Conservation (phyloP, 2,113 vertebrate species). For the Bolborhynchus lineola region DNA sequence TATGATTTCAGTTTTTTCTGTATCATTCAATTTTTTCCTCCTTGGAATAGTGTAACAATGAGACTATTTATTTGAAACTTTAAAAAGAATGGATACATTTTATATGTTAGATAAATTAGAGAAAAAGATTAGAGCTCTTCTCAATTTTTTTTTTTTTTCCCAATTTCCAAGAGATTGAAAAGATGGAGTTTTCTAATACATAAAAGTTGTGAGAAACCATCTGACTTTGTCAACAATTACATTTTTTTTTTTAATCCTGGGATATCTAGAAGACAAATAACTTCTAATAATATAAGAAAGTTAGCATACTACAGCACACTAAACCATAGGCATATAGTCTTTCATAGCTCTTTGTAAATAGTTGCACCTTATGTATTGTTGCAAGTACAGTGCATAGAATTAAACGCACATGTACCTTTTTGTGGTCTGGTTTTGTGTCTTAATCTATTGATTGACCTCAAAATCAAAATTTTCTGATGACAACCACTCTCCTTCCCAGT, state of each 20-base stretch:
- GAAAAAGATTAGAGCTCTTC: slow-evolving; percentile 6
- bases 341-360: background rate
- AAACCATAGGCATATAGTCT: background rate
- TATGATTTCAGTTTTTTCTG: background rate
- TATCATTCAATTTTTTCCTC: background rate
- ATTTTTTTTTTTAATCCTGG: background rate
- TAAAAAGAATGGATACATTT: slow-evolving; percentile 34
- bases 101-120: slow-evolving; percentile 15
- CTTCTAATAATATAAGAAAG: background rate
- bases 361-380: background rate
- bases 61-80: slow-evolving; percentile 16
- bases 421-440: background rate
- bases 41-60: background rate
- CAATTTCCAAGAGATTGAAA: background rate
- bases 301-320: background rate
- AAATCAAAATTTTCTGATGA: background rate
- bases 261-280: background rate
- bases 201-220: background rate
- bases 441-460: background rate
- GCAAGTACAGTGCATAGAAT: background rate
- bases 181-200: background rate
- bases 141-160: background rate
- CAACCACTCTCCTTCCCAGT: background rate
- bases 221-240: background rate
- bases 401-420: background rate